Conservation (phyloP, 2,113 vertebrate genomes). For the Hystrix cristata region DNA sequence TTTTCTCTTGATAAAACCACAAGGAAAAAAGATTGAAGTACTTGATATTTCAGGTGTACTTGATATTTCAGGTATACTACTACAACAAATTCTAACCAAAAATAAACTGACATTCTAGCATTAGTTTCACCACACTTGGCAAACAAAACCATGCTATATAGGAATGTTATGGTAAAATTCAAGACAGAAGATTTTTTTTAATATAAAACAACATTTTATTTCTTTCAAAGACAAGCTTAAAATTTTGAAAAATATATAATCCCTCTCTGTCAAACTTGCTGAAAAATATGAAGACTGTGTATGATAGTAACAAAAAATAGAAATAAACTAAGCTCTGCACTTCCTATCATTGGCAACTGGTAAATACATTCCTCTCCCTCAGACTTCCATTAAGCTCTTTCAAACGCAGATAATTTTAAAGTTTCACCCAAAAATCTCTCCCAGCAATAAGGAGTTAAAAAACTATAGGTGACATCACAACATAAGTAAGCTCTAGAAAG, state of each 20-base stretch:
- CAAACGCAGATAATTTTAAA: constrained; percentile 51
- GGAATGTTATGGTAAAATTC: constrained; percentile 83
- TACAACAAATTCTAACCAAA: constrained; percentile 82
- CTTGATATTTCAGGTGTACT: constrained; percentile 84
- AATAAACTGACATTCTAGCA: constrained; percentile 73
- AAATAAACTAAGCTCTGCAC: constrained; percentile 52
- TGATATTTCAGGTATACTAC: constrained; percentile 82
- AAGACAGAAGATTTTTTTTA: constrained; percentile 72
- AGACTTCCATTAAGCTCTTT: neutral
- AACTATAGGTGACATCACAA: neutral
- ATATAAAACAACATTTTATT: constrained; percentile 73
- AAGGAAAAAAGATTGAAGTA: constrained; percentile 84
- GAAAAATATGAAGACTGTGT: constrained; percentile 1
- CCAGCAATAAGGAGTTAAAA: neutral
- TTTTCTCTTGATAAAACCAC: constrained; percentile 83
- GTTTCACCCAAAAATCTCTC: constrained; percentile 34
- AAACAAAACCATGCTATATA: constrained; percentile 75
- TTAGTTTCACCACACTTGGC: constrained; percentile 77
- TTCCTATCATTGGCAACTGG: neutral
- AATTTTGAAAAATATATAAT: constrained; percentile 42
- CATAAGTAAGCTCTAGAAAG: neutral
- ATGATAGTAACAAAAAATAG: constrained; percentile 41
- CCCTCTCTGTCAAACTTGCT: neutral
- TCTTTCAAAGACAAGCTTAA: constrained; percentile 66
- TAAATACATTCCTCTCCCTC: constrained; percentile 2